phyloP scores from a whole-genome alignment of 1,140 invertebrate species.

The Panagrolaimus sp. region DNA sequence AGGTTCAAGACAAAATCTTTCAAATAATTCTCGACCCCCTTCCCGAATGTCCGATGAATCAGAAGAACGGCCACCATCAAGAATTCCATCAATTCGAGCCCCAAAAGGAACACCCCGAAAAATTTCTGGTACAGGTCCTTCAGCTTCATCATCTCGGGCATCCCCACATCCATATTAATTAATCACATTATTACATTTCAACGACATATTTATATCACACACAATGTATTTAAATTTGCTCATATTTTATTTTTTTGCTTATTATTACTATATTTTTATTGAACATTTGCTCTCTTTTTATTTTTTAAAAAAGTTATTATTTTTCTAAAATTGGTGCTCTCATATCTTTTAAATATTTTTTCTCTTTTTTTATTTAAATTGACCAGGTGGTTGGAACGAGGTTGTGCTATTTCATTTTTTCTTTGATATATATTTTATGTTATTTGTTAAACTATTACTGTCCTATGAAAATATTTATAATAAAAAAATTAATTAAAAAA shows the following conservation, averaged over 20 bases:
- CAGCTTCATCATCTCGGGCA: neutral
- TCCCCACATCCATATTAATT: neutral
- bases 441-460: no score
- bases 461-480: no score
- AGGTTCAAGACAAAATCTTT: neutral
- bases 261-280: neutral
- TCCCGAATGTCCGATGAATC: conserved; percentile 13
- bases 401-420: neutral
- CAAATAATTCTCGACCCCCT: conserved; percentile 5
- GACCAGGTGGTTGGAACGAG: conserved; percentile 16
- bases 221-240: neutral
- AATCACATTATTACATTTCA: neutral
- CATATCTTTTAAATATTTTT: neutral
- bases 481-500: no score
- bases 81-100: conserved; percentile 4
- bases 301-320: conserved; percentile 2
- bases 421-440: no score
- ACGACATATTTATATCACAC: neutral
- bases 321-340: conserved; percentile 2
- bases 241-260: conserved; percentile 13
- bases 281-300: neutral
- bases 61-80: conserved; percentile 3
- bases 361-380: neutral
- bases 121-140: neutral
- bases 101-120: neutral